A percentile compares a stretch with the other conserved stretches of the same genome.
Evolutionary conservation across 2,113 vertebrate species (phyloP).

Genomic region (Pyxicephalus adspersus): DNA sequence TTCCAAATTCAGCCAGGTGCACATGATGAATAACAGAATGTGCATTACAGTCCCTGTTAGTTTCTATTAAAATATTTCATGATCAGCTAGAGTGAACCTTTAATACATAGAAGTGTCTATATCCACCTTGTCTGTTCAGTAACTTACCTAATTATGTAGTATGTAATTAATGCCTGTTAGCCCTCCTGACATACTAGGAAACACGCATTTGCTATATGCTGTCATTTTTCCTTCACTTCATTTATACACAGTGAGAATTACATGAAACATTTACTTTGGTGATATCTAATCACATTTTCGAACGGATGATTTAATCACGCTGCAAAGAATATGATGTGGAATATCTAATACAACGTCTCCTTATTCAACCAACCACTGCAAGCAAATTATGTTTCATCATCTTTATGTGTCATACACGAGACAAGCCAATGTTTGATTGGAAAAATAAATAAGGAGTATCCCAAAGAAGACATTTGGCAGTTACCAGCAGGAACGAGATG

Average conservation of each 20-base stretch:
- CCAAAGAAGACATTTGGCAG: background rate
- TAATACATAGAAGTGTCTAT: slow-evolving; percentile 16
- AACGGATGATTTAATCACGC: slow-evolving; percentile 13
- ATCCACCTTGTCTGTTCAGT: slow-evolving; percentile 1
- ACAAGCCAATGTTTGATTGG: background rate
- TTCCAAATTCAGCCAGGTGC: too few relatives aligned
- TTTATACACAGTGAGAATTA: slow-evolving; percentile 36
- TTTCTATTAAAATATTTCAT: background rate
- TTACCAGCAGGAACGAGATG: slow-evolving; percentile 8
- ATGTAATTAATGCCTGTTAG: slow-evolving; percentile 35
- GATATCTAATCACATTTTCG: slow-evolving; percentile 49
- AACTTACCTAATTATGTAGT: slow-evolving; percentile 17
- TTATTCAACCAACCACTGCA: slow-evolving; percentile 4
- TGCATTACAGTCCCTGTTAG: background rate
- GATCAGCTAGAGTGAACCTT: background rate
- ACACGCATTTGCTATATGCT: slow-evolving; percentile 33
- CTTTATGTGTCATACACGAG: slow-evolving; percentile 28
- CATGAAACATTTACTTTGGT: slow-evolving; percentile 52
- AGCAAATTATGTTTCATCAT: slow-evolving; percentile 7
- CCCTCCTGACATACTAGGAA: slow-evolving; percentile 3
- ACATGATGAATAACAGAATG: too few relatives aligned
- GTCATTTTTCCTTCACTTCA: slow-evolving; percentile 42
- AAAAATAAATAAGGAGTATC: background rate
- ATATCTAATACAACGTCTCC: background rate
- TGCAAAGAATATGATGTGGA: slow-evolving; percentile 20